Evolutionary conservation across 35 echinoderm and acorn worm species (phyloP).

Genomic region (Ptychodera flava): DNA sequence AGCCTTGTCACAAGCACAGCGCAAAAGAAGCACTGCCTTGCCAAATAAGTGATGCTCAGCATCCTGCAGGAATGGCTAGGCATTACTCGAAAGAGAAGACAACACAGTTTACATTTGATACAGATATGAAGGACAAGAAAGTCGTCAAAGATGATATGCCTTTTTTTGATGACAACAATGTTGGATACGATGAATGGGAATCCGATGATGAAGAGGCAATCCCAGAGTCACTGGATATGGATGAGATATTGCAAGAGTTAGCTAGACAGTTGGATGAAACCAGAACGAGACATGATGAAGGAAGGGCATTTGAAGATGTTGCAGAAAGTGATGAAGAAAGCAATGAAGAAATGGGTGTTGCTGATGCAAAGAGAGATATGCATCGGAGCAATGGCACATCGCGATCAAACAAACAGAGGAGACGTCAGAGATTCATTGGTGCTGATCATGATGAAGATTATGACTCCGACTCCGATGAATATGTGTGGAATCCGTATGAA

Average conservation of each 20-base stretch:
- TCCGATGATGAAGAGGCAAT: conserved; percentile 67
- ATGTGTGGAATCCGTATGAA: not conserved
- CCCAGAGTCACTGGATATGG: conserved; percentile 17
- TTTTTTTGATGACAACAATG: not conserved
- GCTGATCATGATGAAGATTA: not conserved
- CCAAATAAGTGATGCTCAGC: not conserved
- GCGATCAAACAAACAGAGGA: not conserved
- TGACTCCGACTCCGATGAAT: not conserved
- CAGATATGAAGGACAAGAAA: not conserved
- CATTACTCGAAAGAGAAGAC: not conserved
- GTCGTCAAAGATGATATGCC: not conserved
- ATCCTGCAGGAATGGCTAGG: not conserved
- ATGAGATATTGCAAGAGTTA: conserved; percentile 64
- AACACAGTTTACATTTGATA: too few relatives aligned
- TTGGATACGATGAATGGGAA: not conserved
- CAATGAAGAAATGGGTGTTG: not conserved
- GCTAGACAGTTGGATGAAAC: conserved; percentile 41
- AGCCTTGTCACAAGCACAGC: too few relatives aligned
- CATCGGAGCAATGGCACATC: too few relatives aligned
- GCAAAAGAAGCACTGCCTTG: not conserved
- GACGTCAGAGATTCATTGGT: not conserved
- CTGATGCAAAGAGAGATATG: too few relatives aligned
- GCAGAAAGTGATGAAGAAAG: not conserved
- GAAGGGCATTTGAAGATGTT: not conserved
- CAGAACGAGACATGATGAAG: not conserved